Base-by-base conservation (phyloP, 2,797 vertebrate genomes). In the Gambelia wislizenii region DNA sequence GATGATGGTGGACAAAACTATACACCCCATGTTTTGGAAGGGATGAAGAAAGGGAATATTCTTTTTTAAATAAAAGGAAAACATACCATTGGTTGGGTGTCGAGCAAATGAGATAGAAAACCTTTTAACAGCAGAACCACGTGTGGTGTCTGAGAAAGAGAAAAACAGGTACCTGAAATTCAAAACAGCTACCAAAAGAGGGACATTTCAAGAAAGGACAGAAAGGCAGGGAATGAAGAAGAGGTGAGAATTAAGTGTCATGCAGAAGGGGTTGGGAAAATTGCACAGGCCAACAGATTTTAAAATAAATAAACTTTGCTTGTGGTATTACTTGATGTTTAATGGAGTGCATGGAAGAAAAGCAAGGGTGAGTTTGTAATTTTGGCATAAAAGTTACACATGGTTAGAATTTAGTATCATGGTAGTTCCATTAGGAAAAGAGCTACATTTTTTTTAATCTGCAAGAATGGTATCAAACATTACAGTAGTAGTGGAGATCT, bases 41-140 rank as follows among this genome's bases (percentile, higher is more conserved):
- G 94, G 96, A 96, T 96, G 96, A 97, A 97, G 97, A 95, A 97
- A 96, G 96, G 96, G 96, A 97, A 95, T 95, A 97, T 96, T 96
- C 96, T 89, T 89, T 93, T 93, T 96, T 95, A 98, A 98, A 98
- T 96, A 97, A 98, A 98, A 98, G 96, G 97, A 98, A 98, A 98
- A 98, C 98, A 97, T 98, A 98, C 98, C 98, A 98, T 98, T 98
- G 97, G 98, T 98, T 97, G 98, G 98, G 98, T 98, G 98, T 98
- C 98, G 98, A 97, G 98, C 98, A 98, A 98, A 98, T 98, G 98
- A 98, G 98, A 98, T 98, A 98, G 98, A 98, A 98, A 98, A 98
- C 95, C 98, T 98, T 98, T 98, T 98, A 97, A 98, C 98, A 98
- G 98, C 98, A 98, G 98, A 98, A 97, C 98, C 98, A 95, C 98